Percentiles rank a stretch among this genome's conserved stretches.
These are phyloP conservation scores for Apostichopus japonicus DNA, from an alignment of 35 echinoderm and acorn worm genomes.

Conservation along the genomic window DNA sequence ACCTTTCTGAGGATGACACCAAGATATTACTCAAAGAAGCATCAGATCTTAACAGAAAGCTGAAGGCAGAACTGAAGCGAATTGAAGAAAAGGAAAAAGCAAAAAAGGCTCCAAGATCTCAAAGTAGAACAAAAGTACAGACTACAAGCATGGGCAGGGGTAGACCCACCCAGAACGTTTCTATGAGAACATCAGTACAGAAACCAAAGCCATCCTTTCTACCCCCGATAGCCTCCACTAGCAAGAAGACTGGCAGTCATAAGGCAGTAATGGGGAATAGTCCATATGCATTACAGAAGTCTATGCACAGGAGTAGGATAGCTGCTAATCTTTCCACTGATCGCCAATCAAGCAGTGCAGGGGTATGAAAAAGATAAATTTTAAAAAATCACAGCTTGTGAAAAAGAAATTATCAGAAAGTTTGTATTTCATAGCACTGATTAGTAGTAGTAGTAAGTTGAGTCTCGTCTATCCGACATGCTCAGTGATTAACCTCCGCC, in stretches of 20 bases:
- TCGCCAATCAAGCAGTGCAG: conserved; percentile 31
- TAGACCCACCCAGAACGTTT: neutral
- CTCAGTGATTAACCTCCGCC: no score
- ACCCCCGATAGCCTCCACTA: conserved; percentile 25
- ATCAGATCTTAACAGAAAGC: conserved; percentile 58
- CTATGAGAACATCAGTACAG: neutral
- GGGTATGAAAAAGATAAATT: neutral
- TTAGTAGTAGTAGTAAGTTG: no score
- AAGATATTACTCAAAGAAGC: conserved; percentile 53
- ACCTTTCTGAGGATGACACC: conserved; percentile 60
- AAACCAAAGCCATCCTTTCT: conserved; percentile 22
- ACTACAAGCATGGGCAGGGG: neutral
- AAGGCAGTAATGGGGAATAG: neutral
- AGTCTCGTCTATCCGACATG: no score
- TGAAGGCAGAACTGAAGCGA: conserved; percentile 60
- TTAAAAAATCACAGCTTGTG: no score
- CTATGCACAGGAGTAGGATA: neutral
- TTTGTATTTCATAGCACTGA: no score
- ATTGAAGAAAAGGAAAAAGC: conserved; percentile 26
- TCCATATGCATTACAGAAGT: conserved; percentile 20
- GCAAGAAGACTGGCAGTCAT: neutral
- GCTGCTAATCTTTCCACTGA: neutral
- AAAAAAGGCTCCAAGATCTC: neutral
- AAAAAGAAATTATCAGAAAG: no score
- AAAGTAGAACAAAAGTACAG: conserved; percentile 5